These are phyloP conservation scores for Varanus salvator DNA, from an alignment of 2,113 vertebrate species.

Conservation along the genomic window DNA sequence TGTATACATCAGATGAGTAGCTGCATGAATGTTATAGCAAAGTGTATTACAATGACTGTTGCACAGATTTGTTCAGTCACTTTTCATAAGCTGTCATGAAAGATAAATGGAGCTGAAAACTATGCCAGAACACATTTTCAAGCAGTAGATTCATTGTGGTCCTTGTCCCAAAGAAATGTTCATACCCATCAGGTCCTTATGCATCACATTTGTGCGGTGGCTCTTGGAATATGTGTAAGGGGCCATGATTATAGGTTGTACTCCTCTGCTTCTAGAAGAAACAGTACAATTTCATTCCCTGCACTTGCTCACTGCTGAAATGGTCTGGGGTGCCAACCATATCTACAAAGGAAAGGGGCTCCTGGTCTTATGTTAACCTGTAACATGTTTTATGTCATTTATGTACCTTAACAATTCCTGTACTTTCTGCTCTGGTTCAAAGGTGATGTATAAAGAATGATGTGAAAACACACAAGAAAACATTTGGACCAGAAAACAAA, in stretches of 20 bases:
- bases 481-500: neutral
- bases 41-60: constrained; percentile 4
- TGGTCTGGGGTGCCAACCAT: neutral
- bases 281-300: neutral
- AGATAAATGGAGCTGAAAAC: constrained; percentile 21
- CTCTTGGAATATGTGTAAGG: neutral
- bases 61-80: constrained; percentile 31
- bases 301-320: neutral
- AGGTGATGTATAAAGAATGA: neutral
- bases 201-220: neutral
- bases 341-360: neutral
- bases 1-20: constrained; percentile 51
- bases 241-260: neutral
- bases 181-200: neutral
- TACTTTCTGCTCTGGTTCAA: neutral
- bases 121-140: constrained; percentile 12
- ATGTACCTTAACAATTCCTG: neutral
- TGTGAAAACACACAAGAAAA: neutral
- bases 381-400: neutral
- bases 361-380: neutral
- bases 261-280: neutral
- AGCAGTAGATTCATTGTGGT: neutral
- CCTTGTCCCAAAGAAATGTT: neutral
- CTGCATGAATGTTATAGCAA: constrained; percentile 30
- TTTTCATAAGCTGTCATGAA: constrained; percentile 23